Percentiles rank a stretch among this genome's conserved stretches.
phyloP scores from a whole-genome alignment of 2,797 vertebrate genomes.

The Presbytis comata region DNA sequence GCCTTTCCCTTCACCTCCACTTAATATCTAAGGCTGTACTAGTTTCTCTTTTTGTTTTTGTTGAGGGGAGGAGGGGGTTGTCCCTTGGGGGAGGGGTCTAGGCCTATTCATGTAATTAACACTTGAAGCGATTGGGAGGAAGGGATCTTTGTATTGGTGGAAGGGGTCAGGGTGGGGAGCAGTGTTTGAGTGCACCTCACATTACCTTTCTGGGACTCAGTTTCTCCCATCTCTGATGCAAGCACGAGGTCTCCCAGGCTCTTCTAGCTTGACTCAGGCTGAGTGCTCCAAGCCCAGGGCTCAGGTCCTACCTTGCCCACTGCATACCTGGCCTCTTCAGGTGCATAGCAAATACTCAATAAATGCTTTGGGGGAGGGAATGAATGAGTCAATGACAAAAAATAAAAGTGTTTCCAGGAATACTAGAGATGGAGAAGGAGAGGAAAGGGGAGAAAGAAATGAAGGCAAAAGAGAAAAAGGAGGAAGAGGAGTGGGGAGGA shows the following conservation, averaged over 20 bases:
- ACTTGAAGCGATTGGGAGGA: rapidly evolving
- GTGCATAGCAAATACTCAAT: background rate
- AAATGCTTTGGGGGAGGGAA: background rate
- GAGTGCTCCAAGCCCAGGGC: background rate
- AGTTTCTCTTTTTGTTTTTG: background rate
- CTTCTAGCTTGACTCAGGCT: background rate
- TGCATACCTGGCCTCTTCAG: rapidly evolving
- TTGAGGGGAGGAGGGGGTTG: rapidly evolving
- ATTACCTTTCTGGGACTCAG: background rate
- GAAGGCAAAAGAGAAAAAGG: background rate
- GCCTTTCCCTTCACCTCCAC: background rate
- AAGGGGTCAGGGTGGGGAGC: rapidly evolving
- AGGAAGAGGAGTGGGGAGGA: too few species aligned
- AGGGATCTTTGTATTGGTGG: background rate
- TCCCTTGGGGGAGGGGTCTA: background rate
- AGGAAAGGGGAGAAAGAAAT: too few species aligned
- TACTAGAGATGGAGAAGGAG: background rate
- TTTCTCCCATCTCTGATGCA: background rate
- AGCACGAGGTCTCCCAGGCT: background rate
- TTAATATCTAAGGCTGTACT: background rate
- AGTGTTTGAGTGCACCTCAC: background rate
- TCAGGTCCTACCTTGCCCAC: too few species aligned
- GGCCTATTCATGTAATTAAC: rapidly evolving
- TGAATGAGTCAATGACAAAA: background rate
- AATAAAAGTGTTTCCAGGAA: background rate